These are phyloP conservation scores for Camarhynchus parvulus DNA, from an alignment of 2,113 vertebrate genomes.

Conservation along the genomic window DNA sequence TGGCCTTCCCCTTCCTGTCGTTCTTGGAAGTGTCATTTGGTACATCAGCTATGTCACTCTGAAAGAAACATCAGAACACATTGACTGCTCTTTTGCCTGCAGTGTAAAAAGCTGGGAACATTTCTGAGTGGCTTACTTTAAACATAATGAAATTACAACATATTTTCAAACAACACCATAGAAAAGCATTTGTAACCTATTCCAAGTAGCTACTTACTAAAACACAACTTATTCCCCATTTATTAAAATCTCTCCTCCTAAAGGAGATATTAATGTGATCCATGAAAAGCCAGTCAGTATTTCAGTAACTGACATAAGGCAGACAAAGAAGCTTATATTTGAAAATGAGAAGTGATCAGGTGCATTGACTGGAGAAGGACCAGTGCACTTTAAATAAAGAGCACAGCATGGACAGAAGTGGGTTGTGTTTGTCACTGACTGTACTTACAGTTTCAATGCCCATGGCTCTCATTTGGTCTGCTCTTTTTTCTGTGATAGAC, in stretches of 20 bases:
- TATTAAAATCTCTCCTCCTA: not conserved
- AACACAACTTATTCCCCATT: not conserved
- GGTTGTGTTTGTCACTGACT: not conserved
- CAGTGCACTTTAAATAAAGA: not conserved
- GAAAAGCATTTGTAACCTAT: not conserved
- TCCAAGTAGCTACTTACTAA: not conserved
- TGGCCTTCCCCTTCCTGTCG: slow-evolving; percentile 93
- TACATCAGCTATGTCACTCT: slow-evolving; percentile 98
- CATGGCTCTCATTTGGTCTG: slow-evolving; percentile 98
- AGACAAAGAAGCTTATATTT: not conserved
- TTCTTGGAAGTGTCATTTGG: slow-evolving; percentile 95
- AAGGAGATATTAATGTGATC: not conserved
- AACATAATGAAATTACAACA: not conserved
- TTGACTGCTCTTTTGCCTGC: not conserved
- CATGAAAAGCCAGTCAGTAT: not conserved
- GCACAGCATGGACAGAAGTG: not conserved
- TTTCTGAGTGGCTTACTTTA: not conserved
- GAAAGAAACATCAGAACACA: slow-evolving; percentile 25
- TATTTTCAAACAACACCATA: not conserved
- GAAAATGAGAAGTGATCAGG: not conserved
- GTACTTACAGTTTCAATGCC: slow-evolving; percentile 93
- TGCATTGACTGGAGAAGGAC: not conserved
- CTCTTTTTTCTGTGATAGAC: slow-evolving; percentile 96
- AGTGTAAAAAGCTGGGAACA: not conserved
- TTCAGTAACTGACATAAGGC: not conserved